Evolutionary conservation across 2,888 invertebrate genomes (phyloP).

Genomic region (Erebia aethiops): DNA sequence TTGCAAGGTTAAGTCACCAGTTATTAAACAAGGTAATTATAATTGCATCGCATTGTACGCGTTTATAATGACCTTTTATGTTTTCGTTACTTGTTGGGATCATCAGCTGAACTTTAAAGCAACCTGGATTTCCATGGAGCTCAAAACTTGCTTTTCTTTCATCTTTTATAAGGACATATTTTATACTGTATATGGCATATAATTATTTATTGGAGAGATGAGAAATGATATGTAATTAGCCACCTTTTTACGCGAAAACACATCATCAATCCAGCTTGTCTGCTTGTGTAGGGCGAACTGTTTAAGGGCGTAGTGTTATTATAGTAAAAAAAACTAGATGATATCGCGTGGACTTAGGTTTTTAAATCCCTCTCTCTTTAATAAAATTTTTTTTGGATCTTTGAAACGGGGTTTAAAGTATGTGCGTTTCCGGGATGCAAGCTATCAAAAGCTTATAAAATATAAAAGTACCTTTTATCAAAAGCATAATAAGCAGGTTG

Average conservation of each 20-base stretch:
- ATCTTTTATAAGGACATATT: not conserved
- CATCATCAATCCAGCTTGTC: not conserved
- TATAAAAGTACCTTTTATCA: too few relatives aligned
- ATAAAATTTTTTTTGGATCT: too few relatives aligned
- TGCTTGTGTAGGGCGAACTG: not conserved
- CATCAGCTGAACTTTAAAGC: conserved; percentile 35
- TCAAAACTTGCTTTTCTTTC: conserved; percentile 12
- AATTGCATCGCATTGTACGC: conserved; percentile 1
- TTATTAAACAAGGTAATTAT: not conserved
- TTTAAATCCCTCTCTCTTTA: too few relatives aligned
- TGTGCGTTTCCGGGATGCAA: too few relatives aligned
- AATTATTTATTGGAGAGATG: conserved; percentile 25
- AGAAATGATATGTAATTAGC: conserved; percentile 13
- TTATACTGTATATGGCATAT: conserved; percentile 2
- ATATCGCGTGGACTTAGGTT: too few relatives aligned
- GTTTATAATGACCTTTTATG: conserved; percentile 7
- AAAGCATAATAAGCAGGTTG: too few relatives aligned
- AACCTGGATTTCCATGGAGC: conserved; percentile 13
- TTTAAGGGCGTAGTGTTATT: not conserved
- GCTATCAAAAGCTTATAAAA: too few relatives aligned
- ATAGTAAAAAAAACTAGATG: not conserved
- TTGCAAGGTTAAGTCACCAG: not conserved
- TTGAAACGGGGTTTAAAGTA: too few relatives aligned
- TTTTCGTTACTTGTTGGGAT: conserved; percentile 16
- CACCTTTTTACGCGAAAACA: conserved; percentile 3